Evolutionary conservation across 2,888 invertebrate genomes (phyloP).

Genomic region (Merodon equestris): DNA sequence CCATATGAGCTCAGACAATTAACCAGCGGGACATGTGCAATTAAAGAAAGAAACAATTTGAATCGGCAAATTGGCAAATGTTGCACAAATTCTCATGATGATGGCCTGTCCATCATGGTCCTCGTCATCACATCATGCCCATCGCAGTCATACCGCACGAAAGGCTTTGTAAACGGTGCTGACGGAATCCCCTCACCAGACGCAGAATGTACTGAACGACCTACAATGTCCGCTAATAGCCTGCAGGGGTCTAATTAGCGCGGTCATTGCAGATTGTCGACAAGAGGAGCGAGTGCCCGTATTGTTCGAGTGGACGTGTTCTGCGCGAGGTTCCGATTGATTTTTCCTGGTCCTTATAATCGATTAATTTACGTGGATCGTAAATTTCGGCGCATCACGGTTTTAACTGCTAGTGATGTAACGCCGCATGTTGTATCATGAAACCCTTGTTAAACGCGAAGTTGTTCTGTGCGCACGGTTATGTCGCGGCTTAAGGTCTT

Average conservation of each 20-base stretch:
- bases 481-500: no score
- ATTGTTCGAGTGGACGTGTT: conserved; percentile 50
- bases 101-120: background rate
- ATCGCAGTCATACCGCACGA: conserved; percentile 23
- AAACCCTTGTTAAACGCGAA: conserved; percentile 50
- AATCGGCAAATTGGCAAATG: conserved; percentile 11
- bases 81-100: conserved; percentile 34
- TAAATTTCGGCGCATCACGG: conserved; percentile 38
- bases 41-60: conserved; percentile 28
- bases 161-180: conserved; percentile 30
- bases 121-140: background rate
- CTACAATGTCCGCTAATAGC: conserved; percentile 45
- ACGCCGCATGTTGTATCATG: conserved; percentile 62
- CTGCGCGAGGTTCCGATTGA: conserved; percentile 22
- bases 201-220: conserved; percentile 8
- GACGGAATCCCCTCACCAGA: conserved; percentile 4
- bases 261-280: conserved; percentile 52
- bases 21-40: conserved; percentile 56
- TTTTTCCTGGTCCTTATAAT: conserved; percentile 41
- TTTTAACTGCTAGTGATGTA: conserved; percentile 41
- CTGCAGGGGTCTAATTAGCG: conserved; percentile 65
- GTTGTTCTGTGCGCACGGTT: conserved; percentile 5
- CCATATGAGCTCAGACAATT: conserved; percentile 9
- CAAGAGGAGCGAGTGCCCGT: conserved; percentile 16
- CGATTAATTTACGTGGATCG: conserved; percentile 56